A percentile compares a stretch with the other conserved stretches of the same genome.
phyloP scores from a whole-genome alignment of 2,888 invertebrate species.

The Euzophera pinguis region DNA sequence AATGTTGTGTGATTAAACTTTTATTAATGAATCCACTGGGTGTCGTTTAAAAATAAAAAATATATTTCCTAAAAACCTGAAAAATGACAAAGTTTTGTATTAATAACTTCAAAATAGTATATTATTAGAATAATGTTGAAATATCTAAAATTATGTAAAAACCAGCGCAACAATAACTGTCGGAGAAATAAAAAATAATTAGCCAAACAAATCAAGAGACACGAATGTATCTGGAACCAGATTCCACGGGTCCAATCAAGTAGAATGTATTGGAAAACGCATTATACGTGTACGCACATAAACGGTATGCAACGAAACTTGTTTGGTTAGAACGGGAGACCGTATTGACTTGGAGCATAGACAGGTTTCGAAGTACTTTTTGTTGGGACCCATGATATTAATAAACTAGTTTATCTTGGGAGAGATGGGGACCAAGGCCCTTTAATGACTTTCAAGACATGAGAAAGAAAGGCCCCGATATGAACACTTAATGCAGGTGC shows the following conservation, averaged over 20 bases:
- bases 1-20: not conserved
- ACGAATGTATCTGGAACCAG: constrained; percentile 33
- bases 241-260: constrained; percentile 47
- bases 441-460: constrained; percentile 40
- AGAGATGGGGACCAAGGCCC: constrained; percentile 45
- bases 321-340: constrained; percentile 46
- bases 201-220: constrained; percentile 31
- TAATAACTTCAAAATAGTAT: too few species aligned
- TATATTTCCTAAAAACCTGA: not conserved
- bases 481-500: constrained; percentile 16
- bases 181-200: constrained; percentile 26
- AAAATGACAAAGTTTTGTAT: not conserved
- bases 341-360: constrained; percentile 51
- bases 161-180: constrained; percentile 7
- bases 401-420: constrained; percentile 55
- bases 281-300: constrained; percentile 39
- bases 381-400: constrained; percentile 47
- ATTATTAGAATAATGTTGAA: too few species aligned
- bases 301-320: constrained; percentile 49
- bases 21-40: too few species aligned
- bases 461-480: constrained; percentile 31
- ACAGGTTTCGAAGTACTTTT: constrained; percentile 51
- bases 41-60: too few species aligned
- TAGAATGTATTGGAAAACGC: constrained; percentile 59
- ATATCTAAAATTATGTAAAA: too few species aligned